These are phyloP conservation scores for Zootoca vivipara DNA, from an alignment of 2,113 vertebrate genomes.

Conservation along the genomic window DNA sequence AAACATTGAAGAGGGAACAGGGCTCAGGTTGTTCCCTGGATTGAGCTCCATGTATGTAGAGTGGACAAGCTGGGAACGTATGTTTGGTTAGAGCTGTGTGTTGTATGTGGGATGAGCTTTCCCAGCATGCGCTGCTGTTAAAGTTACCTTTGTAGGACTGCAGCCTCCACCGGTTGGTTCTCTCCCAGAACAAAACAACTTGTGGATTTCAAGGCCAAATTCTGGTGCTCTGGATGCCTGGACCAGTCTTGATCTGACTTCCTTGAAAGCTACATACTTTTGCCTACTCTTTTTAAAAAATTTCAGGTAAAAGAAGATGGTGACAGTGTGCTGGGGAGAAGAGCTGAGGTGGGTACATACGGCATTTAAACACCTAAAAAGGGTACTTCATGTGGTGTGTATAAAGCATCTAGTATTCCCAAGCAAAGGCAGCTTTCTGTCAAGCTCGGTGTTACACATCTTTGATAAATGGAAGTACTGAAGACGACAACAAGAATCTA, in stretches of 20 bases:
- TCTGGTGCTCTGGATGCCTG: slow-evolving; percentile 11
- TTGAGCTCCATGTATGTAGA: neutral
- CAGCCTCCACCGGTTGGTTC: slow-evolving; percentile 22
- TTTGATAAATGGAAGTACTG: slow-evolving; percentile 8
- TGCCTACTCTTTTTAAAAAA: slow-evolving; percentile 67
- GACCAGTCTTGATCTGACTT: slow-evolving; percentile 55
- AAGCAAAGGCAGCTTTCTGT: neutral
- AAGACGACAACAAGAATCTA: neutral
- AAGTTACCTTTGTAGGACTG: slow-evolving; percentile 29
- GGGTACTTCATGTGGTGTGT: slow-evolving; percentile 43
- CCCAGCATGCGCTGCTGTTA: neutral
- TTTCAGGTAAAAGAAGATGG: slow-evolving; percentile 65
- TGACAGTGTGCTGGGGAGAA: slow-evolving; percentile 67
- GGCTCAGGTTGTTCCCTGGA: neutral
- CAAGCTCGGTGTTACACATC: slow-evolving; percentile 16
- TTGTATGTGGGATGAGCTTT: slow-evolving; percentile 27
- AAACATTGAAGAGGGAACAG: neutral
- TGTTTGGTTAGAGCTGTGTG: slow-evolving; percentile 6
- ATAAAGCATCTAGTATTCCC: neutral
- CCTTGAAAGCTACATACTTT: slow-evolving; percentile 66
- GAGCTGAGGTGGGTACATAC: slow-evolving; percentile 55
- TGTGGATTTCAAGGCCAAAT: slow-evolving; percentile 44
- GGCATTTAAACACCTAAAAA: slow-evolving; percentile 27
- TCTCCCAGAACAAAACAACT: slow-evolving; percentile 53
- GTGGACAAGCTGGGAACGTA: slow-evolving; percentile 10